Base-by-base conservation (phyloP, 2,113 vertebrate species). In the Xiphias gladius region DNA sequence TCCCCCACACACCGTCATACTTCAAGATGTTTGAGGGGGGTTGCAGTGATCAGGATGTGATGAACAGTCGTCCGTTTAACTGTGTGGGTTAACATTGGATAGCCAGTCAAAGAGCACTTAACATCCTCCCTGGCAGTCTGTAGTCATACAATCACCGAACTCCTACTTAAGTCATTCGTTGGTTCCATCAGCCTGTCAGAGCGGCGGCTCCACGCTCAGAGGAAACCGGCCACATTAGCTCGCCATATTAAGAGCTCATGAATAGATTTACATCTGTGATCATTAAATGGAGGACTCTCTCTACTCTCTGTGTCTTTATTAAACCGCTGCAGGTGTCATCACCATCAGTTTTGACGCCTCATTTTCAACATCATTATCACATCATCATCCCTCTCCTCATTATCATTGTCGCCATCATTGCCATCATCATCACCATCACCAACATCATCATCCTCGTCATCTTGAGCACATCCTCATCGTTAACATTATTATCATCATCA, bases 211-310 rank as follows among this genome's bases (percentile, higher is more conserved):
- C 11, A 13, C 55, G 28, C 61, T 76, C 68, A 13, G n/a, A 74
- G 58, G 48, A 48, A 69, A 67, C 24, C 22, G 0, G 69, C 16
- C 26, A 50, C 71, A 85, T 82, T 63, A 76, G 39, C 77, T 79
- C 86, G 78, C 90, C 75, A 87, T 78, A 79, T 81, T 79, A 83
- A 74, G 82, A 68, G 62, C 79, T 73, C 67, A 82, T 83, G 79
- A 86, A 91, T 83, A 88, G 73, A 85, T 90, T 90, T 84, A 73
- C 69, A 89, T 88, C 22, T 83, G 32, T 43, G 39, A 24, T 83
- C 61, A 81, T 86, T 77, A 85, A 59, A 64, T 62, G 39, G 52
- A 86, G 50, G 30, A 83, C 54, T 83, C 7, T 76, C 59, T 67
- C 41, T 11, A 6, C 41, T 2, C 41, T 1, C 13, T 12, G 57